A percentile compares a stretch with the other conserved stretches of the same genome.
These are phyloP conservation scores for Ochotona curzoniae DNA, from an alignment of 2,113 vertebrate genomes.

Conservation along the genomic window DNA sequence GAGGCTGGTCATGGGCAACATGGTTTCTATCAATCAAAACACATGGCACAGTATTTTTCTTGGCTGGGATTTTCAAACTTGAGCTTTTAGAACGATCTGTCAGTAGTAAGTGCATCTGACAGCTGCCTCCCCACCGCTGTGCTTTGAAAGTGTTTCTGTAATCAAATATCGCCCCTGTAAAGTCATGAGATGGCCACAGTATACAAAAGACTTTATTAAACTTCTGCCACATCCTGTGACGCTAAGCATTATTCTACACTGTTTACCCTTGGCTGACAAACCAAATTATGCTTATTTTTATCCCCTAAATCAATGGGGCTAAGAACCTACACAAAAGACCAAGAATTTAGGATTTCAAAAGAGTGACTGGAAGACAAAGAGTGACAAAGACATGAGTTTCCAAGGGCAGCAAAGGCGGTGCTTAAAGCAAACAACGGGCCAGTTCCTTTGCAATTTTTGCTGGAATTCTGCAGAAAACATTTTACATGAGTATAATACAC, in stretches of 20 bases:
- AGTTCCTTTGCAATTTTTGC: not conserved
- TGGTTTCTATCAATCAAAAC: not conserved
- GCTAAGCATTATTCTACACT: conserved; percentile 34
- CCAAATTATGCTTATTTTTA: not conserved
- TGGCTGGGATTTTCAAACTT: not conserved
- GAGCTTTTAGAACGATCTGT: not conserved
- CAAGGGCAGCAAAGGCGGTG: not conserved
- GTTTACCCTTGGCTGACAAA: conserved; percentile 61
- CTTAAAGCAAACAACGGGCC: not conserved
- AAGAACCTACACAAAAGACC: not conserved
- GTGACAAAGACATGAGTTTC: not conserved
- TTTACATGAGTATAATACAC: not conserved
- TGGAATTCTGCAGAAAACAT: not conserved
- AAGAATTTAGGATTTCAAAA: not conserved
- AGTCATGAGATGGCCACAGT: conserved; percentile 54
- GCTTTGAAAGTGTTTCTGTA: conserved; percentile 64
- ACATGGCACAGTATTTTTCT: not conserved
- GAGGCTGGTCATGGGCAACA: not conserved
- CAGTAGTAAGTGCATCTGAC: not conserved
- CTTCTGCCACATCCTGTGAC: conserved; percentile 43
- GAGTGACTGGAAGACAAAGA: conserved; percentile 8
- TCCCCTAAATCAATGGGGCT: conserved; percentile 5
- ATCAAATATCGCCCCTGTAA: conserved; percentile 45
- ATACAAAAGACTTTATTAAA: conserved; percentile 67
- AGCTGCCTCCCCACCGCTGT: not conserved